Conservation (phyloP, 2,113 vertebrate species). For the Ranitomeya variabilis region DNA sequence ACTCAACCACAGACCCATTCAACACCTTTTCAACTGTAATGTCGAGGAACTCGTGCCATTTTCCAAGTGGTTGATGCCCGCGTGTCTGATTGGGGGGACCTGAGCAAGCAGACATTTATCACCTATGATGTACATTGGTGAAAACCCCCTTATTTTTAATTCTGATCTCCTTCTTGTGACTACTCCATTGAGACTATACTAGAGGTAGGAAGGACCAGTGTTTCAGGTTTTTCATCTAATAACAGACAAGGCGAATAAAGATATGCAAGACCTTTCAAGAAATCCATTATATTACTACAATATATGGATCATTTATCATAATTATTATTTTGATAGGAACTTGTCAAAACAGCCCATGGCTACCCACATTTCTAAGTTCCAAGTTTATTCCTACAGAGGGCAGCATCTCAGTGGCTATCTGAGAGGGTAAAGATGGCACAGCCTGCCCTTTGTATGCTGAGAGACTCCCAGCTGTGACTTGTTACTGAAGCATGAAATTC, state of each 20-base stretch:
- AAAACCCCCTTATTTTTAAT: too few relatives aligned
- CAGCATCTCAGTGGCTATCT: constrained; percentile 8
- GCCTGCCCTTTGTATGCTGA: constrained; percentile 32
- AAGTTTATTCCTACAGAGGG: background rate
- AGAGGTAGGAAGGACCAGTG: background rate
- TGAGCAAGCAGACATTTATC: too few relatives aligned
- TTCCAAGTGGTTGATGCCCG: too few relatives aligned
- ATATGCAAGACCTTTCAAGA: background rate
- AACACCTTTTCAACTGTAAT: too few relatives aligned
- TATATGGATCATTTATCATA: background rate
- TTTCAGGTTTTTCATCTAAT: background rate
- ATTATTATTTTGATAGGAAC: background rate
- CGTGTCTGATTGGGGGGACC: too few relatives aligned
- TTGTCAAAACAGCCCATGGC: background rate
- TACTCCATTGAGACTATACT: too few relatives aligned
- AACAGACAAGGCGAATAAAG: background rate
- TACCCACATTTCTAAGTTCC: background rate
- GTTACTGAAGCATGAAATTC: constrained; percentile 53
- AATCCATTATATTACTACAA: background rate
- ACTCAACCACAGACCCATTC: too few relatives aligned
- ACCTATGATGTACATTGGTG: too few relatives aligned
- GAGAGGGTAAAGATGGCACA: constrained; percentile 41
- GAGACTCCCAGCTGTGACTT: constrained; percentile 43
- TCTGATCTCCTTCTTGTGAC: too few relatives aligned
- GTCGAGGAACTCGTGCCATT: too few relatives aligned